Percentiles rank a stretch among this genome's conserved stretches.
Evolutionary conservation across 2,888 invertebrate genomes (phyloP).

Genomic region (Phyllotreta cruciferae): DNA sequence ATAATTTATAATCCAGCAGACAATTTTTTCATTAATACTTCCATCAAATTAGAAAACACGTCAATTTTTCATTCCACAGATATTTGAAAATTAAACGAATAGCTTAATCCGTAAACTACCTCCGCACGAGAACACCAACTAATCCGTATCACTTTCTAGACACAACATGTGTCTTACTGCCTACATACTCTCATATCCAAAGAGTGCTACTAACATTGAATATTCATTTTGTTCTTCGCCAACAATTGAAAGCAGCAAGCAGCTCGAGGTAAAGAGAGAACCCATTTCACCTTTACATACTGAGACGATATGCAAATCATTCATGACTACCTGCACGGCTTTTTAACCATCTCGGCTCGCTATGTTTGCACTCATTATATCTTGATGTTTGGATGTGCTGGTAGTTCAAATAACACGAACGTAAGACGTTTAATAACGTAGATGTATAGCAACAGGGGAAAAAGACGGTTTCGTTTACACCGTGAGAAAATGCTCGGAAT

Average conservation of each 20-base stretch:
- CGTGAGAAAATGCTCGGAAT: too few relatives aligned
- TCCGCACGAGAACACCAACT: constrained; percentile 3
- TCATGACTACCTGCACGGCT: constrained; percentile 11
- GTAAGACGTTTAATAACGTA: background rate
- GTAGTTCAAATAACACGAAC: constrained; percentile 5
- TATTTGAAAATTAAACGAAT: too few relatives aligned
- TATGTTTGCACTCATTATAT: background rate
- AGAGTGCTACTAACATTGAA: constrained; percentile 16
- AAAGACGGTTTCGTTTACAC: too few relatives aligned
- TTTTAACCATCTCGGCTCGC: background rate
- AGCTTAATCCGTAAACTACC: constrained; percentile 1
- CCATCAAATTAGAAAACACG: too few relatives aligned
- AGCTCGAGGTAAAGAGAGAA: constrained; percentile 6
- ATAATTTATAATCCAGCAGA: too few relatives aligned
- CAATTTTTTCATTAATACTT: too few relatives aligned
- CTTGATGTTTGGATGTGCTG: constrained; percentile 9
- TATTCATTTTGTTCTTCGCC: constrained; percentile 17
- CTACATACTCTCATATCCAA: constrained; percentile 18
- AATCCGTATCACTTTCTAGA: constrained; percentile 18
- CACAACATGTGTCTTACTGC: constrained; percentile 5
- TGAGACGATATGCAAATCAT: constrained; percentile 13
- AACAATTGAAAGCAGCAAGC: constrained; percentile 10
- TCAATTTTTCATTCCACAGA: too few relatives aligned
- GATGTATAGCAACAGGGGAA: background rate
- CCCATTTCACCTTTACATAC: constrained; percentile 9